These are phyloP conservation scores for Strigamia crassipes DNA, from an alignment of 2,888 invertebrate species.

Conservation along the genomic window DNA sequence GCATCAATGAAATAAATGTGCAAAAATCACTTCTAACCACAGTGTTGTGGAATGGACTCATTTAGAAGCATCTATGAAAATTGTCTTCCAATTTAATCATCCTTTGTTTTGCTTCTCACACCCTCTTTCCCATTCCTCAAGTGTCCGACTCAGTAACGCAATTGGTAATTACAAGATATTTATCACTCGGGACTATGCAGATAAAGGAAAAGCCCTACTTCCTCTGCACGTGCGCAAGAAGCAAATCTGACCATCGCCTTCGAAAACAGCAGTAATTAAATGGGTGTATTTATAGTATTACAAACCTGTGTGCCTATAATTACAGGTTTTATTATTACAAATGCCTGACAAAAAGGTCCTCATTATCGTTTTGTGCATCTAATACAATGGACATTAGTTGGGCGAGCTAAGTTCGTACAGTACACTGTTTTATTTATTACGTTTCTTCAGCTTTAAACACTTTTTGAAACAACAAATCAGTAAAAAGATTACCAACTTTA, in stretches of 20 bases:
- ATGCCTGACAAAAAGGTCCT: neutral
- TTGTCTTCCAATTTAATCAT: constrained; percentile 25
- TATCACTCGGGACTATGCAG: constrained; percentile 12
- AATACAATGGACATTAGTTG: neutral
- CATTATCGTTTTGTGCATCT: neutral
- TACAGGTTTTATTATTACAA: neutral
- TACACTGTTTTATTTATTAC: neutral
- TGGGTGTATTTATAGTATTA: neutral
- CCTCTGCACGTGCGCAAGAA: neutral
- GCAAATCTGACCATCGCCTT: neutral
- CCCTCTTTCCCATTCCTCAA: constrained; percentile 27
- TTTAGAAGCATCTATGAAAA: constrained; percentile 23
- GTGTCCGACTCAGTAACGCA: constrained; percentile 13
- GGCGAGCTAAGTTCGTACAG: neutral
- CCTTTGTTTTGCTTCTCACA: constrained; percentile 30
- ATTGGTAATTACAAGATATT: constrained; percentile 29
- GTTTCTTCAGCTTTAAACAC: neutral
- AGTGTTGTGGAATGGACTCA: neutral
- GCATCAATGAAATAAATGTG: constrained; percentile 7
- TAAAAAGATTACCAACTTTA: neutral
- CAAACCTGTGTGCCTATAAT: neutral
- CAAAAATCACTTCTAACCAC: neutral
- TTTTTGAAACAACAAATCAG: neutral
- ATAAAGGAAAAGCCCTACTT: neutral
- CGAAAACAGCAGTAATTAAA: neutral